Evolutionary conservation across 2,113 vertebrate species (phyloP).

Genomic region (Notothenia rossii): DNA sequence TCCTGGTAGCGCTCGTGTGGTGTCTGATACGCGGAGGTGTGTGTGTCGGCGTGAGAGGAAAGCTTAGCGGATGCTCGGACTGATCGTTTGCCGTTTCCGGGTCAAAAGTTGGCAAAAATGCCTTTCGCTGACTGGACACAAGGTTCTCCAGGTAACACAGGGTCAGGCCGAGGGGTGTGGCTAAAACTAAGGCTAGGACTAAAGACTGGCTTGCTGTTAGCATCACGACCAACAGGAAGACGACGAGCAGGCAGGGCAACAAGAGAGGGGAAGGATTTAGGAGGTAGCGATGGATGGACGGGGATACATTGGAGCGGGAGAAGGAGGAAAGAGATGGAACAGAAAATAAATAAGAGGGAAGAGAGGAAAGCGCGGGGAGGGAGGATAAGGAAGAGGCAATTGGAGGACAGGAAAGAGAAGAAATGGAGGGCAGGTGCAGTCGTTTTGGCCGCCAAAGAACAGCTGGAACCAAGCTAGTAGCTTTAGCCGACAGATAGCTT

Average conservation of each 20-base stretch:
- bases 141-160: slow-evolving; percentile 93
- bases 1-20: slow-evolving; percentile 53
- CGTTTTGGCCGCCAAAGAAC: slow-evolving; percentile 14
- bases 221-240: slow-evolving; percentile 88
- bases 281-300: slow-evolving; percentile 64
- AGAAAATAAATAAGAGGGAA: slow-evolving; percentile 73
- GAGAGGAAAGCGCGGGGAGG: slow-evolving; percentile 19
- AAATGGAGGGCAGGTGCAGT: neutral
- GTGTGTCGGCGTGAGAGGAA: slow-evolving; percentile 31
- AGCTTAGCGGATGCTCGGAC: slow-evolving; percentile 10
- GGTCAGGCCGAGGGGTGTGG: slow-evolving; percentile 92
- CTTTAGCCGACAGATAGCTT: slow-evolving; percentile 20
- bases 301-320: slow-evolving; percentile 20
- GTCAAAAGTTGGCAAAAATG: slow-evolving; percentile 16
- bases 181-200: slow-evolving; percentile 89
- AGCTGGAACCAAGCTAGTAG: slow-evolving; percentile 1
- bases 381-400: slow-evolving; percentile 22
- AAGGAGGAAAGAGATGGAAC: slow-evolving; percentile 21
- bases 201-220: slow-evolving; percentile 93
- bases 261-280: slow-evolving; percentile 76
- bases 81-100: neutral
- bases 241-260: slow-evolving; percentile 89
- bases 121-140: slow-evolving; percentile 66
- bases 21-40: slow-evolving; percentile 57
- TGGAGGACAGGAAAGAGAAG: slow-evolving; percentile 9